phyloP scores from a whole-genome alignment of 2,888 invertebrate species.

The Uropetala carovei region DNA sequence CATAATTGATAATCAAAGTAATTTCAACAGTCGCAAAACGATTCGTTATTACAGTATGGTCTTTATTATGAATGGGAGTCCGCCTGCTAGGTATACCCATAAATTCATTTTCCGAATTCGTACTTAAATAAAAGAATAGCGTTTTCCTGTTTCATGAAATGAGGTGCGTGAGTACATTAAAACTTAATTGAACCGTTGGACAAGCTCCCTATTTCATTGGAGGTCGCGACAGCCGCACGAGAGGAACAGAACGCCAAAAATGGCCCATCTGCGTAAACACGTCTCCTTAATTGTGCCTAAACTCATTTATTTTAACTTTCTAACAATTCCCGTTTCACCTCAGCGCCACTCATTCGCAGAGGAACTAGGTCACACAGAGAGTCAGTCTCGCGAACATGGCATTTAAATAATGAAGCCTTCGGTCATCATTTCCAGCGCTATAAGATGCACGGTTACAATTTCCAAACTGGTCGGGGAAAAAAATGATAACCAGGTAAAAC shows the following conservation, averaged over 20 bases:
- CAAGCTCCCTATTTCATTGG: not conserved
- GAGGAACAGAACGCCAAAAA: not conserved
- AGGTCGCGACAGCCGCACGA: not conserved
- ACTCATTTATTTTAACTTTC: not conserved
- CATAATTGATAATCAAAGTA: no score
- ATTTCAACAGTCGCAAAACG: no score
- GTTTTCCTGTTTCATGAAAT: no score
- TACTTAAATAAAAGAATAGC: no score
- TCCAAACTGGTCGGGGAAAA: not conserved
- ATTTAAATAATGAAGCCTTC: not conserved
- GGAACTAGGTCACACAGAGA: not conserved
- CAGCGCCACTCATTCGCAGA: not conserved
- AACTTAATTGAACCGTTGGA: no score
- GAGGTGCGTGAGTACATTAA: no score
- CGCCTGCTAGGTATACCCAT: no score
- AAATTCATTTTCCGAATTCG: no score
- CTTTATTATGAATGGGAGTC: no score
- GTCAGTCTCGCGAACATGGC: not conserved
- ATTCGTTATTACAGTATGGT: no score
- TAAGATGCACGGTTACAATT: not conserved
- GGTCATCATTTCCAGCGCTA: not conserved
- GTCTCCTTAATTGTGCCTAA: not conserved
- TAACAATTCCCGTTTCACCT: not conserved
- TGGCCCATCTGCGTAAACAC: conserved; percentile 29
- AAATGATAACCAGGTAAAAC: not conserved